Evolutionary conservation across 1,140 invertebrate species (phyloP).

Genomic region (Lordiphosa clarofinis): DNA sequence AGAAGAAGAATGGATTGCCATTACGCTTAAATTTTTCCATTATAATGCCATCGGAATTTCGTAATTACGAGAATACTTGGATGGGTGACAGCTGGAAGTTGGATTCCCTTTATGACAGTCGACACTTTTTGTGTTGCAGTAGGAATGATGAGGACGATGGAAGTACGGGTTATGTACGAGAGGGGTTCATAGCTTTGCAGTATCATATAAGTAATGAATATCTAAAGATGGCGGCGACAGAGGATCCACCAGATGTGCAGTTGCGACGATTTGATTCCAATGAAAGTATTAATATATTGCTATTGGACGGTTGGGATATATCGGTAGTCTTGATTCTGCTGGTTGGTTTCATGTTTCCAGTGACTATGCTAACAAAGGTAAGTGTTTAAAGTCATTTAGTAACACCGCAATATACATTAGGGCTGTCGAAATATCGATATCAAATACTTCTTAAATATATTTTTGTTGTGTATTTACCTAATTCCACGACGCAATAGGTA

Average conservation of each 20-base stretch:
- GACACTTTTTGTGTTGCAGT: not conserved
- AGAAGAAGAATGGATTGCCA: not conserved
- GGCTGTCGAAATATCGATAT: too few species aligned
- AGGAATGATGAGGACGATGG: not conserved
- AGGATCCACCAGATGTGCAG: conserved; percentile 2
- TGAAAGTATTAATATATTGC: not conserved
- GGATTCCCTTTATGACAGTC: not conserved
- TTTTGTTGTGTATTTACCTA: too few species aligned
- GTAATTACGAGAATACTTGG: not conserved
- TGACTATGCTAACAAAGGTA: conserved; percentile 31
- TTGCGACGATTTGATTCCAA: conserved; percentile 4
- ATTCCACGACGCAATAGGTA: too few species aligned
- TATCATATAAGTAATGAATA: conserved; percentile 19
- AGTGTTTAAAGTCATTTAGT: too few species aligned
- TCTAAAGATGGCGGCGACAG: conserved; percentile 3
- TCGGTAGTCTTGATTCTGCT: conserved; percentile 14
- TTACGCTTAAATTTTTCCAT: conserved; percentile 3
- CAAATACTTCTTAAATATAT: too few species aligned
- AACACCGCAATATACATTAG: too few species aligned
- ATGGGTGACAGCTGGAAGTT: conserved; percentile 1
- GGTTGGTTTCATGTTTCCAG: conserved; percentile 32
- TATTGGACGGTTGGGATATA: conserved; percentile 8
- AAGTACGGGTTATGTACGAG: conserved; percentile 16
- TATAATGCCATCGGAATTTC: conserved; percentile 7
- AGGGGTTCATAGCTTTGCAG: conserved; percentile 33